Evolutionary conservation across 2,113 vertebrate genomes (phyloP).

Genomic region (Acanthochromis polyacanthus): DNA sequence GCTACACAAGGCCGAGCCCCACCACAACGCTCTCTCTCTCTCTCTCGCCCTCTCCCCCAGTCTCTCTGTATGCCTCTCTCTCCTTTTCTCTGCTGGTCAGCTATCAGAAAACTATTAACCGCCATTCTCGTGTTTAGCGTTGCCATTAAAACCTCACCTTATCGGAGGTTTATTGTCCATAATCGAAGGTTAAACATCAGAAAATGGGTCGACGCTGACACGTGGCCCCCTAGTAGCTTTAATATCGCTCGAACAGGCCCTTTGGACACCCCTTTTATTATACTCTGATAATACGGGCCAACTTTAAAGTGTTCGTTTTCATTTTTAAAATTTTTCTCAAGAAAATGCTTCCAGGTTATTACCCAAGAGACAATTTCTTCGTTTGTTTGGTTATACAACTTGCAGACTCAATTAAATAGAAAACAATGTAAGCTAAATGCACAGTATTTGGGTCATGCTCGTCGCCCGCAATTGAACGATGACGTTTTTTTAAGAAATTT

Average conservation of each 20-base stretch:
- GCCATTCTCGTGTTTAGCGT: neutral
- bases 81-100: neutral
- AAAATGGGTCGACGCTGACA: constrained; percentile 70
- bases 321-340: neutral
- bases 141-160: constrained; percentile 3
- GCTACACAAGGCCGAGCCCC: constrained; percentile 72
- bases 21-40: constrained; percentile 57
- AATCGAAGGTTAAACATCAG: constrained; percentile 30
- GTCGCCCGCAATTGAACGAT: neutral
- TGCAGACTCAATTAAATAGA: neutral
- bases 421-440: neutral
- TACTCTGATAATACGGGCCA: neutral
- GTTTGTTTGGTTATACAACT: neutral
- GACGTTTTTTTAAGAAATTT: constrained; percentile 9
- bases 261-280: neutral
- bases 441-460: constrained; percentile 15
- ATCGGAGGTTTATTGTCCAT: neutral
- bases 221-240: constrained; percentile 66
- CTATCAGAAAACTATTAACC: constrained; percentile 32
- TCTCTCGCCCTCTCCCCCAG: constrained; percentile 15
- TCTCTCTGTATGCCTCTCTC: neutral
- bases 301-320: neutral
- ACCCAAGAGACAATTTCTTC: neutral
- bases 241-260: constrained; percentile 32
- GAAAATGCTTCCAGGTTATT: neutral